Conservation (phyloP, 2,888 invertebrate species). For the Heliconius charithonia region DNA sequence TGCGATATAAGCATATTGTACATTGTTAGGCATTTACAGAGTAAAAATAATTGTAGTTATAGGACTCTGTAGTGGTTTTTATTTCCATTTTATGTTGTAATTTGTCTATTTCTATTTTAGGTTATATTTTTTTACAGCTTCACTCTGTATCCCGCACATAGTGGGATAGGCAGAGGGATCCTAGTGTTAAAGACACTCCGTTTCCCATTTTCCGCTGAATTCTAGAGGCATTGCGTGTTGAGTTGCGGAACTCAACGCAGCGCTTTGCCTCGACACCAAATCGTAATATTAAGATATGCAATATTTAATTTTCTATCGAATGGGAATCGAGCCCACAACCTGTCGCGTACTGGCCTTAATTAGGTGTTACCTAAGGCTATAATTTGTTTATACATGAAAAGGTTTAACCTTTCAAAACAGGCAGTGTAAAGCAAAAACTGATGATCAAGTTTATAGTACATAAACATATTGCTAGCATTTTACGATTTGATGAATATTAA, state of each 20-base stretch:
- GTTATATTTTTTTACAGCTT: no score
- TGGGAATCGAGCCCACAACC: no score
- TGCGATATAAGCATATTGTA: slow-evolving; percentile 50
- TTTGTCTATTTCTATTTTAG: neutral
- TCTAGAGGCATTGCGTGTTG: no score
- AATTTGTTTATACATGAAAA: neutral
- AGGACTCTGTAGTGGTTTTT: neutral
- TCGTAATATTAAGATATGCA: no score
- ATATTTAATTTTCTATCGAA: no score
- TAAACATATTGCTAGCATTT: neutral
- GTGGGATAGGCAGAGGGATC: no score
- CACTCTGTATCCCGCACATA: no score
- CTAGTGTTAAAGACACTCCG: no score
- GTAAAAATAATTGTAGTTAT: neutral
- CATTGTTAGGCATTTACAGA: slow-evolving; percentile 3
- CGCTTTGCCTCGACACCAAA: no score
- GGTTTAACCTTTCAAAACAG: neutral
- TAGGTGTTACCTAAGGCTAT: neutral
- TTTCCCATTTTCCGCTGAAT: no score
- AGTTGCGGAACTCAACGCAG: no score
- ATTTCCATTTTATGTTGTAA: neutral
- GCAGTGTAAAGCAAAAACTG: neutral
- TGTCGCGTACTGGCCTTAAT: no score
- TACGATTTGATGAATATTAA: slow-evolving; percentile 1
- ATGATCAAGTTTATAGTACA: neutral